A percentile compares a stretch with the other conserved stretches of the same genome.
These are phyloP conservation scores for Kryphioiulus occultus DNA, from an alignment of 2,888 invertebrate genomes.

Conservation along the genomic window DNA sequence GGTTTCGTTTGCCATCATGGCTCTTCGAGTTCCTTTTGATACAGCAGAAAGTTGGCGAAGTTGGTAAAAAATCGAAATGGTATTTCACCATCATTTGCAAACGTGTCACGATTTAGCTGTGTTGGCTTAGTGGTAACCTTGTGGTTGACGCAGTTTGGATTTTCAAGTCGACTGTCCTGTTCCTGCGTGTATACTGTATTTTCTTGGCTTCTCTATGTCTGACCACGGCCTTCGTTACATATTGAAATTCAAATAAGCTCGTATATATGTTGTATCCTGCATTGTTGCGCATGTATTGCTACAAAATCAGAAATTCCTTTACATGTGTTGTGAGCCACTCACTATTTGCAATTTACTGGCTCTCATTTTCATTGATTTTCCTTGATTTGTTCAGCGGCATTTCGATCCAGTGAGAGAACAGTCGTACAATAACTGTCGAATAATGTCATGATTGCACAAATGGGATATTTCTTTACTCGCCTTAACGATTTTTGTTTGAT, in stretches of 20 bases:
- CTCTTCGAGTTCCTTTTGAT: no score
- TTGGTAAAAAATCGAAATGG: neutral
- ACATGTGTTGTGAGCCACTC: no score
- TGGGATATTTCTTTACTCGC: neutral
- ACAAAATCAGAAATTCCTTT: no score
- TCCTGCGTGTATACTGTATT: neutral
- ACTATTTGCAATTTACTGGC: neutral
- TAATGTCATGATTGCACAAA: neutral
- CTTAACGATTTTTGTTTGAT: conserved; percentile 6
- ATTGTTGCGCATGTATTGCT: no score
- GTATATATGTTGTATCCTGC: neutral
- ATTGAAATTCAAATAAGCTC: neutral
- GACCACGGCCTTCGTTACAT: neutral
- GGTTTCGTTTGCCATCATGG: no score
- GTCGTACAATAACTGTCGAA: neutral
- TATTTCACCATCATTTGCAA: neutral
- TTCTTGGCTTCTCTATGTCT: no score
- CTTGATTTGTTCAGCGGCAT: neutral
- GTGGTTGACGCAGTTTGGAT: neutral
- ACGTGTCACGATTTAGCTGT: neutral
- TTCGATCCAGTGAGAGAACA: neutral
- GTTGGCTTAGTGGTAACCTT: neutral
- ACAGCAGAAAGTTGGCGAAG: no score
- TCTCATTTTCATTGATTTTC: neutral
- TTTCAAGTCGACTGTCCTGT: no score